phyloP scores from a whole-genome alignment of 2,888 invertebrate species.

The Cepaea hortensis region DNA sequence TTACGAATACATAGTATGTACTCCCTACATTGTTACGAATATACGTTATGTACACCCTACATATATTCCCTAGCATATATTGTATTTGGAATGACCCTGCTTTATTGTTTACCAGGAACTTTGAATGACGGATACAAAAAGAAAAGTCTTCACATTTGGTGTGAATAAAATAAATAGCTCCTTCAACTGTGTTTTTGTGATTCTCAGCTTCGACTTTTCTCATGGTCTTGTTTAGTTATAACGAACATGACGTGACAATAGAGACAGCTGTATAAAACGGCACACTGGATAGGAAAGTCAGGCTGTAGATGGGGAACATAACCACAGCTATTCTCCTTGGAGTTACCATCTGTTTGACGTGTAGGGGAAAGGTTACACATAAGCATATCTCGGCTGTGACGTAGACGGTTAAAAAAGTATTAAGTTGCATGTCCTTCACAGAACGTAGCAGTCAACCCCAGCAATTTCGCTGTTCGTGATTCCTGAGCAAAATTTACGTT shows the following conservation, averaged over 20 bases:
- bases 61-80: no score
- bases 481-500: no score
- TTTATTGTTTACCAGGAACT: no score
- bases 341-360: slow-evolving; percentile 10
- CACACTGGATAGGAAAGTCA: neutral
- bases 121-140: neutral
- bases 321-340: neutral
- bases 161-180: neutral
- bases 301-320: neutral
- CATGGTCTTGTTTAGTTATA: neutral
- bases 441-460: no score
- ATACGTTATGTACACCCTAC: no score
- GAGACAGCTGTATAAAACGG: neutral
- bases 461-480: no score
- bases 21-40: no score
- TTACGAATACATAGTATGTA: no score
- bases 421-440: no score
- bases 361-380: slow-evolving; percentile 1
- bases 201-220: neutral
- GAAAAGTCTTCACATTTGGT: neutral
- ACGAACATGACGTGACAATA: neutral
- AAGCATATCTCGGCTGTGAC: slow-evolving; percentile 12
- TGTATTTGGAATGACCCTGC: no score
- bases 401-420: neutral
- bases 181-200: neutral